Evolutionary conservation across 2,797 vertebrate species (phyloP).

Genomic region (Agapornis canus): DNA sequence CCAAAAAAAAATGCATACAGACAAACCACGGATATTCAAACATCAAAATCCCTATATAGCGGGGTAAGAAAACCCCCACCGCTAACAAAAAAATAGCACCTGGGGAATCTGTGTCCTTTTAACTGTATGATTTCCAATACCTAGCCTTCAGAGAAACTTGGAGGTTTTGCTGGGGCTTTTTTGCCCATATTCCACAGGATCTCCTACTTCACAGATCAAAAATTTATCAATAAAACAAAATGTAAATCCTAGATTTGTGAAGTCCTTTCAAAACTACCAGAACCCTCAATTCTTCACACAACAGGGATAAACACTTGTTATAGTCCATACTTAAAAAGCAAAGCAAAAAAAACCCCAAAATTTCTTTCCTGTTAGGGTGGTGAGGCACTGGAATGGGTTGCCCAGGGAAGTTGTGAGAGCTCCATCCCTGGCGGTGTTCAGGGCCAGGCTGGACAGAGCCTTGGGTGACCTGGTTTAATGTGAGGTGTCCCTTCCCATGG

Average conservation of each 20-base stretch:
- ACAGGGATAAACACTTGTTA: not conserved
- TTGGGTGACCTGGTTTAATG: no score
- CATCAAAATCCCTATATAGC: not conserved
- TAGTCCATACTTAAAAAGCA: not conserved
- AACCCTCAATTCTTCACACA: not conserved
- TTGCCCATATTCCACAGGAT: not conserved
- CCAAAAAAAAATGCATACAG: not conserved
- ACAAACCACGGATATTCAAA: not conserved
- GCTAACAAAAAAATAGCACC: not conserved
- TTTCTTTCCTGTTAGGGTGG: no score
- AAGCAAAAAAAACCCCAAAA: not conserved
- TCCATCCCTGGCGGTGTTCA: no score
- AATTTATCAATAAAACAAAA: not conserved
- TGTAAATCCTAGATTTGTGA: not conserved
- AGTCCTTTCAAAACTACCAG: not conserved
- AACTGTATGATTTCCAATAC: not conserved
- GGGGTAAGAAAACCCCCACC: not conserved
- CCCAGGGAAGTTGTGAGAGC: no score
- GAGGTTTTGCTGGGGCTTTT: accelerated
- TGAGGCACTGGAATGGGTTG: no score
- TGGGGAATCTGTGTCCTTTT: not conserved
- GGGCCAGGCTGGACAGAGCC: no score
- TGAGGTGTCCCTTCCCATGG: no score
- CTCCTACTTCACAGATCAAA: not conserved
- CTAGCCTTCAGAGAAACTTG: not conserved